A percentile compares a stretch with the other conserved stretches of the same genome.
These are phyloP conservation scores for Porites divaricata DNA, from an alignment of 92 coral and sea anemone species.

Conservation along the genomic window DNA sequence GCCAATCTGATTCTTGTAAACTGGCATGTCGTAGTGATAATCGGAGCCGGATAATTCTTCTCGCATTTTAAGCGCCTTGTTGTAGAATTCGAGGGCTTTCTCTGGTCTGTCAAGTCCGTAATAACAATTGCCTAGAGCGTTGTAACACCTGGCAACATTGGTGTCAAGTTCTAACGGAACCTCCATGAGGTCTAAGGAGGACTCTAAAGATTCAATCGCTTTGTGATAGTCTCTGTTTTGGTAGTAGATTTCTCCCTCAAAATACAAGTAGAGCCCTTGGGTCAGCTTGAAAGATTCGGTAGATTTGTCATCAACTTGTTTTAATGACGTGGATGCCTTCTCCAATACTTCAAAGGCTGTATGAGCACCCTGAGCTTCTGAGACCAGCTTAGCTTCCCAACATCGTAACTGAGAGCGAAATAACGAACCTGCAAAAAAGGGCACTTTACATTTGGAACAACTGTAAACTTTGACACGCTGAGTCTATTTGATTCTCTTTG, in stretches of 20 bases:
- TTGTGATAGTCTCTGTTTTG: not conserved
- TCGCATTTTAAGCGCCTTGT: conserved; percentile 46
- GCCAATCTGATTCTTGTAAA: conserved; percentile 72
- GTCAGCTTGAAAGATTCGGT: conserved; percentile 30
- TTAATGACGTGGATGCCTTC: conserved; percentile 39
- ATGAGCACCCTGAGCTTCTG: conserved; percentile 44
- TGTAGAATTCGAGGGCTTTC: conserved; percentile 43
- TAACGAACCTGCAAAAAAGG: not conserved
- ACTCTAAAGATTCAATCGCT: conserved; percentile 33
- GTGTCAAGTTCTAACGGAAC: conserved; percentile 27
- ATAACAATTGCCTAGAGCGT: conserved; percentile 70
- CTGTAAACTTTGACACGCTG: no score
- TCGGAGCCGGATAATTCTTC: conserved; percentile 39
- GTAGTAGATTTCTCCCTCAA: conserved; percentile 47
- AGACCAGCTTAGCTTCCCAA: conserved; percentile 62
- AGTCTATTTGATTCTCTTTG: no score
- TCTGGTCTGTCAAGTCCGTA: conserved; percentile 24
- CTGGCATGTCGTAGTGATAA: conserved; percentile 68
- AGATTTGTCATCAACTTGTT: conserved; percentile 28
- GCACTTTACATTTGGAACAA: not conserved
- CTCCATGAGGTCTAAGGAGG: conserved; percentile 29
- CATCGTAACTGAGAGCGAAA: conserved; percentile 55
- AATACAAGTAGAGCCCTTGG: conserved; percentile 37
- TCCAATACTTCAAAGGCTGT: conserved; percentile 50
- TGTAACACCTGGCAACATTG: conserved; percentile 56